A percentile compares a stretch with the other conserved stretches of the same genome.
Conservation (phyloP, 2,888 invertebrate genomes). For the Cosmia trapezina region DNA sequence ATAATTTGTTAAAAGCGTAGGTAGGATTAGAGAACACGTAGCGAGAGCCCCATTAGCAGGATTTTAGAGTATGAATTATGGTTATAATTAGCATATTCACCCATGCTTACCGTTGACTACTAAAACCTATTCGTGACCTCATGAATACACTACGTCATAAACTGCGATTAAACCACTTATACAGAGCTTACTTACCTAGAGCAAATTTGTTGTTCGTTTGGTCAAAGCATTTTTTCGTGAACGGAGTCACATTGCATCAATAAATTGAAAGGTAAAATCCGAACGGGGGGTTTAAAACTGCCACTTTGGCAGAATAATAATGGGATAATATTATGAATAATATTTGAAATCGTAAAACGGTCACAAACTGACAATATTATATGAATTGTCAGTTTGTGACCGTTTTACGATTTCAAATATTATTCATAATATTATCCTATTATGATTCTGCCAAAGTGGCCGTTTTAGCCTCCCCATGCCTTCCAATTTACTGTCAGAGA, state of each 20-base stretch:
- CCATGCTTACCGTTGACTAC: neutral
- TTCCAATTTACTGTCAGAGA: slow-evolving; percentile 16
- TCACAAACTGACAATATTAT: no score
- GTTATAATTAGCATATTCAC: slow-evolving; percentile 23
- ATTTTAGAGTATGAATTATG: slow-evolving; percentile 9
- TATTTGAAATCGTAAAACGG: no score
- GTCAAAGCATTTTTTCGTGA: neutral
- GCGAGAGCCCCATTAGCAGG: neutral
- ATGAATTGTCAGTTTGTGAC: no score
- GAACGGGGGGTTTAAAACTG: no score
- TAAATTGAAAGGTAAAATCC: slow-evolving; percentile 3
- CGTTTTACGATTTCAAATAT: no score
- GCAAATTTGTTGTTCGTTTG: neutral
- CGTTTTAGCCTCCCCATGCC: no score
- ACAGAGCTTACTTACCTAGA: no score
- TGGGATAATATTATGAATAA: no score
- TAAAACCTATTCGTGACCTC: slow-evolving; percentile 13
- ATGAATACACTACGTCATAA: slow-evolving; percentile 16
- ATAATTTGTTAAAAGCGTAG: neutral
- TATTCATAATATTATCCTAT: no score
- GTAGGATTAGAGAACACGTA: neutral
- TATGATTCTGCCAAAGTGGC: no score
- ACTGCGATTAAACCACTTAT: slow-evolving; percentile 14
- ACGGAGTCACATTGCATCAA: slow-evolving; percentile 3
- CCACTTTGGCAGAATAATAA: no score